Evolutionary conservation across 2,113 vertebrate species (phyloP).

Genomic region (Oreochromis niloticus): DNA sequence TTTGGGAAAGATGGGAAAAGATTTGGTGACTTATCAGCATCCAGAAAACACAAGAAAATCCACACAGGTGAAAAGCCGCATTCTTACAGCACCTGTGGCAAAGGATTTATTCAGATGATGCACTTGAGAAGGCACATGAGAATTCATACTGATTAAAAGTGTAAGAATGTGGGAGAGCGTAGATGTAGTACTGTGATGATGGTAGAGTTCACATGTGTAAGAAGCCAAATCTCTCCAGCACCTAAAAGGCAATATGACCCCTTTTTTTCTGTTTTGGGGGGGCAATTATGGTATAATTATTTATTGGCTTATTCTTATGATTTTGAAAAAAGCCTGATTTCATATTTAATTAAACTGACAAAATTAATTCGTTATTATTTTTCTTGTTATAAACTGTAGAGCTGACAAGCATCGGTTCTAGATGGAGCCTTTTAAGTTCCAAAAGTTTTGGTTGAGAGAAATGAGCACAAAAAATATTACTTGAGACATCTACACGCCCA

Average conservation of each 20-base stretch:
- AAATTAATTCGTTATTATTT: background rate
- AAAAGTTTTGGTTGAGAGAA: background rate
- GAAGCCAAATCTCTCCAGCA: background rate
- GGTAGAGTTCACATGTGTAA: background rate
- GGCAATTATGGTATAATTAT: background rate
- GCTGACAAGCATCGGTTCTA: background rate
- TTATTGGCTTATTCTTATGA: background rate
- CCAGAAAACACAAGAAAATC: background rate
- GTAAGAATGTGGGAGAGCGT: background rate
- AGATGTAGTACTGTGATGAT: background rate
- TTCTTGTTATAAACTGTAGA: background rate
- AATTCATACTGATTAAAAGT: background rate
- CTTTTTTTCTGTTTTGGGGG: background rate
- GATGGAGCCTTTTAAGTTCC: background rate
- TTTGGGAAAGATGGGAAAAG: background rate
- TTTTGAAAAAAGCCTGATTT: fast-evolving
- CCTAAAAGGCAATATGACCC: background rate
- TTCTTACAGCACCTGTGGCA: background rate
- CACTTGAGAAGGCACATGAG: background rate
- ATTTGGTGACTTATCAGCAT: background rate
- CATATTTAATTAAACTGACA: background rate
- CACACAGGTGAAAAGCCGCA: background rate
- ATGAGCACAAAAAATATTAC: background rate
- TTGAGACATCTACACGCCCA: background rate
- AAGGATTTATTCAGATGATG: background rate